phyloP scores from a whole-genome alignment of 1,140 invertebrate genomes.

The Drosophila sechellia region DNA sequence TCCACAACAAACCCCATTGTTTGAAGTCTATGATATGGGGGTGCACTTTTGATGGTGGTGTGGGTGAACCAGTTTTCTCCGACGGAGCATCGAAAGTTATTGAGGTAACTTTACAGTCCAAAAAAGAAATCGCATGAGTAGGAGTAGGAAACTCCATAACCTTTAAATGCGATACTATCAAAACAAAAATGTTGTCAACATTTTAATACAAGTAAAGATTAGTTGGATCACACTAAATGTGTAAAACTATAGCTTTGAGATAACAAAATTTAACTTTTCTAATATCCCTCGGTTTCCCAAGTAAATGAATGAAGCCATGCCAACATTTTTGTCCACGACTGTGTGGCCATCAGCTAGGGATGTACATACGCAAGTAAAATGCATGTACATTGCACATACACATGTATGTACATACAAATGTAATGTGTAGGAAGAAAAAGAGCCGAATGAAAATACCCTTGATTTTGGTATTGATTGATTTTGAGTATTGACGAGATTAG shows the following conservation, averaged over 20 bases:
- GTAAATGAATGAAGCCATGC: conserved; percentile 2
- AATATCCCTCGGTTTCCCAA: not conserved
- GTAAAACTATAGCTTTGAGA: not conserved
- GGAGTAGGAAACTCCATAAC: not conserved
- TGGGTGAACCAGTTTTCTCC: conserved; percentile 31
- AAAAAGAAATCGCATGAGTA: not conserved
- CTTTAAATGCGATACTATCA: not conserved
- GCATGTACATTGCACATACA: conserved; percentile 8
- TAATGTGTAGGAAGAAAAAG: conserved; percentile 4
- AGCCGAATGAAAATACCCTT: conserved; percentile 29
- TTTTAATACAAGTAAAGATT: not conserved
- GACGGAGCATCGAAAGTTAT: not conserved
- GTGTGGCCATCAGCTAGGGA: conserved; percentile 16
- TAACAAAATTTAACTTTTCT: not conserved
- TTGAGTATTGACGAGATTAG: not conserved
- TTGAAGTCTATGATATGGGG: conserved; percentile 9
- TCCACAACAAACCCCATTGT: conserved; percentile 20
- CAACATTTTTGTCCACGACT: conserved; percentile 18
- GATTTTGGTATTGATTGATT: conserved; percentile 15
- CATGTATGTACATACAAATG: conserved; percentile 14
- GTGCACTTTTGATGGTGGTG: conserved; percentile 28
- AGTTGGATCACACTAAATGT: not conserved
- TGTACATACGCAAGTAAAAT: conserved; percentile 37
- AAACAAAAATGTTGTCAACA: not conserved
- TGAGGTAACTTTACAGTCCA: not conserved